Base-by-base conservation (phyloP, 2,113 vertebrate genomes). In the Dasyurus viverrinus region DNA sequence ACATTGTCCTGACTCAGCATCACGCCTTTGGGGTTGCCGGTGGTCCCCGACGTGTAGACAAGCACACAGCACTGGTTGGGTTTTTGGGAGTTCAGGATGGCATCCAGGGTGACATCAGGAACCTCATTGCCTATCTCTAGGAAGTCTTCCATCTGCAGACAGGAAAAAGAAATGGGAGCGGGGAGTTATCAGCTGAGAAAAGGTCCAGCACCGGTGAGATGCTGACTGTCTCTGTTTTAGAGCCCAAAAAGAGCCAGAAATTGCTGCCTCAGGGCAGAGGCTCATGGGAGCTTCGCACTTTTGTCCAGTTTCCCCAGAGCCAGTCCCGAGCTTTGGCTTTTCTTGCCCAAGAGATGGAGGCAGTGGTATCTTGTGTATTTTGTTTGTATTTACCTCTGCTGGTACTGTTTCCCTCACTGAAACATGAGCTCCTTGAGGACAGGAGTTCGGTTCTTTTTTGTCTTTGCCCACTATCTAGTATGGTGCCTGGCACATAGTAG, bases 1-100 rank as follows among this genome's bases (percentile, higher is more conserved):
- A 99, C 99, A 24, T 99, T 99, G 98, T 99, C 99, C 68, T 99
- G 99, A 94, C 99, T 99, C 97, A 99, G 98, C 99, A 99, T 99
- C 93, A 99, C 99, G 93, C 99, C 99, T 98, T 99, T 99, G 0
- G 99, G 99, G 90, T 95, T 98, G 91, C 99, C 99, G 0, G 99
- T 99, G 52, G 99, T 99, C 96, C 99, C 99, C 0, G 99, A 99
- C 0, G 99, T 99, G 96, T 99, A 99, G 93, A 99, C 98, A 12
- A 99, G 98, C 0, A 98, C 98, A 8, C 99, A 99, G 97, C 99
- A 99, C 36, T 99, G 99, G 95, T 99, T 99, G 0, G 99, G 99
- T 98, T 97, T 98, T 97, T 99, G 99, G 53, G 98, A 98, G 2
- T 94, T 90, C 57, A 99, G 98, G 95, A 99, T 90, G 26, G 98